phyloP scores from a whole-genome alignment of 2,113 vertebrate genomes.

The Pygoscelis antarcticus region DNA sequence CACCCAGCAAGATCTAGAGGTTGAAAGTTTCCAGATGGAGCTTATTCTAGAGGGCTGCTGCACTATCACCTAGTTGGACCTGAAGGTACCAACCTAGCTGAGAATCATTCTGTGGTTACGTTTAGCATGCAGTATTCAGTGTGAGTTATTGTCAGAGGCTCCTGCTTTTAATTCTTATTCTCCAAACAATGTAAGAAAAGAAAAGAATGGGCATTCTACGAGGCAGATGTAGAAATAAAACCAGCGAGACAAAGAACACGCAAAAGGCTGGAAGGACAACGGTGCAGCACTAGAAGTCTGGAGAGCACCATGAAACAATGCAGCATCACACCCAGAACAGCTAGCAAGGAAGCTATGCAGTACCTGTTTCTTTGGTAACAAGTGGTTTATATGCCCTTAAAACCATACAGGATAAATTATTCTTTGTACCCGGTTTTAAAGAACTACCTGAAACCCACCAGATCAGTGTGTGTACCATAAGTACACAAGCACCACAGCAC shows the following conservation, averaged over 20 bases:
- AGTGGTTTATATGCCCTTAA: not conserved
- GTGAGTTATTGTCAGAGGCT: not conserved
- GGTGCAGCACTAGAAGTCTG: not conserved
- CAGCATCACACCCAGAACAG: not conserved
- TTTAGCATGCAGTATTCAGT: not conserved
- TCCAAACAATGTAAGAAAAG: not conserved
- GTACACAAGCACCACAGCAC: not conserved
- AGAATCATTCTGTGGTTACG: not conserved
- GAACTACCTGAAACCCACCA: not conserved
- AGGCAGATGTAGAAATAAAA: not conserved
- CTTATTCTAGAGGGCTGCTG: not conserved
- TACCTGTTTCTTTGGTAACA: not conserved
- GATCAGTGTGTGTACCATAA: accelerated
- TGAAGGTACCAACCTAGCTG: not conserved
- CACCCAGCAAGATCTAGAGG: not conserved
- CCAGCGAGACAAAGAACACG: not conserved
- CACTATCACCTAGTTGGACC: not conserved
- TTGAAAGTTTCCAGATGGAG: not conserved
- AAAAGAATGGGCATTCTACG: not conserved
- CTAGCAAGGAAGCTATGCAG: not conserved
- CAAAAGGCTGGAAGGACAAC: not conserved
- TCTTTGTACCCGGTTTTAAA: not conserved
- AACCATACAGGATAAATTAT: not conserved
- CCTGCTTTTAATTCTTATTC: not conserved
- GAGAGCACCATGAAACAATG: not conserved